phyloP scores from a whole-genome alignment of 2,113 vertebrate genomes.

The Ginglymostoma cirratum region DNA sequence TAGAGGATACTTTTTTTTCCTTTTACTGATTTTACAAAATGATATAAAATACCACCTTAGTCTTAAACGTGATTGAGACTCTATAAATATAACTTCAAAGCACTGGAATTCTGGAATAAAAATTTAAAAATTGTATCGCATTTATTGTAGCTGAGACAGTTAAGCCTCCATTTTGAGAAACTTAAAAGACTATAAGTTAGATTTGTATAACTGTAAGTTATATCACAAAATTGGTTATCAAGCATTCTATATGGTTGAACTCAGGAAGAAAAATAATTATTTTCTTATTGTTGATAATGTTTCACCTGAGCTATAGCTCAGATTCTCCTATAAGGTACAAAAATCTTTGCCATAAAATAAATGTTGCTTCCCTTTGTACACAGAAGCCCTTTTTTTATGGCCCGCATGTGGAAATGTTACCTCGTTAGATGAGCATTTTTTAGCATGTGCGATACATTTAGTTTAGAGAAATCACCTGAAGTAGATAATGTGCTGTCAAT shows the following conservation, averaged over 20 bases:
- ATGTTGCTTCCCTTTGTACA: neutral
- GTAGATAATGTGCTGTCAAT: conserved; percentile 45
- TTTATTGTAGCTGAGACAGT: neutral
- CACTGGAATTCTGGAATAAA: neutral
- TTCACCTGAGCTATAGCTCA: neutral
- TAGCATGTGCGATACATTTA: neutral
- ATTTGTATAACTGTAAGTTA: neutral
- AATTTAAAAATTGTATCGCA: neutral
- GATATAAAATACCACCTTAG: neutral
- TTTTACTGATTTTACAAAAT: neutral
- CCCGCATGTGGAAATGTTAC: neutral
- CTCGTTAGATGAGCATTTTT: neutral
- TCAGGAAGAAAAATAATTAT: neutral
- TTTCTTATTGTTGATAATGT: neutral
- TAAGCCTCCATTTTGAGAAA: neutral
- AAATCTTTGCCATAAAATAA: neutral
- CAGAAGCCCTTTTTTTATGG: neutral
- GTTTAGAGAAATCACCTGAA: conserved; percentile 50
- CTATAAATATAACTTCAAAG: neutral
- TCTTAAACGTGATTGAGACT: neutral
- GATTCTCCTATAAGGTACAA: neutral
- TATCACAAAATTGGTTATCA: neutral
- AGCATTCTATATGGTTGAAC: neutral
- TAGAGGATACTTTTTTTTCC: neutral
- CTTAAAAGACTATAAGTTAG: neutral